Percentiles rank a stretch among this genome's conserved stretches.
Evolutionary conservation across 2,888 invertebrate genomes (phyloP).

Genomic region (Zaprionus obscuricornis): DNA sequence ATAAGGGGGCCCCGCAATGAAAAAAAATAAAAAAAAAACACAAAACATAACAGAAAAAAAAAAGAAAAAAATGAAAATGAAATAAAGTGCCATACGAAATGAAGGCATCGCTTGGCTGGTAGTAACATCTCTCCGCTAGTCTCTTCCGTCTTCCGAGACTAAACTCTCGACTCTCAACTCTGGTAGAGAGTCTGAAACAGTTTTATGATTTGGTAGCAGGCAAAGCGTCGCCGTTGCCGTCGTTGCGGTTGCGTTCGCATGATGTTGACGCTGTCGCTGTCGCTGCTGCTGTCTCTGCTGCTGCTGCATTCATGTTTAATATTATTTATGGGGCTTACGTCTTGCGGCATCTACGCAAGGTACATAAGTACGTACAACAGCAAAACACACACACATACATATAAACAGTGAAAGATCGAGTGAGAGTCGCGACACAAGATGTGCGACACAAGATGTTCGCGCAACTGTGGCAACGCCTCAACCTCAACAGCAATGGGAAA

Average conservation of each 20-base stretch:
- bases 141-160: not conserved
- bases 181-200: slow-evolving; percentile 56
- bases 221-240: slow-evolving; percentile 20
- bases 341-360: slow-evolving; percentile 35
- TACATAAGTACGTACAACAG: slow-evolving; percentile 19
- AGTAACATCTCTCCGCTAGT: slow-evolving; percentile 5
- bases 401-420: slow-evolving; percentile 45
- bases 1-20: slow-evolving; percentile 49
- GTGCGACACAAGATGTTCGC: slow-evolving; percentile 34
- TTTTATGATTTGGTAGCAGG: slow-evolving; percentile 70
- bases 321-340: slow-evolving; percentile 71
- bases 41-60: too few species aligned
- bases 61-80: slow-evolving; percentile 27
- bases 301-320: slow-evolving; percentile 69
- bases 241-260: slow-evolving; percentile 37
- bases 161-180: too few species aligned
- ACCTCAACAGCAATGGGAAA: too few species aligned
- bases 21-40: slow-evolving; percentile 40
- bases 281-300: not conserved
- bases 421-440: slow-evolving; percentile 53
- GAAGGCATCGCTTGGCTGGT: slow-evolving; percentile 48
- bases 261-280: slow-evolving; percentile 45
- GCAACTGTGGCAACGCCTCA: not conserved
- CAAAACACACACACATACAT: slow-evolving; percentile 5
- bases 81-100: slow-evolving; percentile 60